These are phyloP conservation scores for Saxidomus purpurata DNA, from an alignment of 1,140 invertebrate species.

Conservation along the genomic window DNA sequence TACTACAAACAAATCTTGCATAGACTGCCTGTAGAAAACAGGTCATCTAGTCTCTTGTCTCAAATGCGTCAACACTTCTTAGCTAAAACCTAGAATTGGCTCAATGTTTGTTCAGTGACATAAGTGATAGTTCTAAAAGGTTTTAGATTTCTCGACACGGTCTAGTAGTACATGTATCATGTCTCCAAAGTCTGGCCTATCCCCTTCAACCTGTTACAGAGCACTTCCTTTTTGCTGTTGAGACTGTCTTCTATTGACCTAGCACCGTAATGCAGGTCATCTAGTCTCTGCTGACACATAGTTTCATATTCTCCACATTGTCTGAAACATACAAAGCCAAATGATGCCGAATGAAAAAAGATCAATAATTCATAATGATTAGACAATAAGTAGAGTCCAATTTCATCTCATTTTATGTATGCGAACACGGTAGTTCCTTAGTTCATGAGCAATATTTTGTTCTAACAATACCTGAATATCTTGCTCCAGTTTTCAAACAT, in stretches of 20 bases:
- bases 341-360: not conserved
- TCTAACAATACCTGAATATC: not conserved
- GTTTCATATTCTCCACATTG: slow-evolving; percentile 32
- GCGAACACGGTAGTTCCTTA: not conserved
- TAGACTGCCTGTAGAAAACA: too few species aligned
- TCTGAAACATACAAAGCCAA: not conserved
- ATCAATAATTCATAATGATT: too few species aligned
- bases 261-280: not conserved
- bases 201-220: slow-evolving; percentile 28
- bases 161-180: not conserved
- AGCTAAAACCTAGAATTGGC: too few species aligned
- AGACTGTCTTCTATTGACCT: slow-evolving; percentile 10
- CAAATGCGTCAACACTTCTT: too few species aligned
- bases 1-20: too few species aligned
- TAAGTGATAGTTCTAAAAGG: too few species aligned
- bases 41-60: too few species aligned
- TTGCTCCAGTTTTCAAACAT: slow-evolving; percentile 21
- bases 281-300: slow-evolving; percentile 25
- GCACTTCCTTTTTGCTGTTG: slow-evolving; percentile 13
- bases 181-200: slow-evolving; percentile 33
- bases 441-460: not conserved
- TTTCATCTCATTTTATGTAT: too few species aligned
- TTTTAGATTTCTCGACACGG: too few species aligned
- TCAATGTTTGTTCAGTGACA: too few species aligned
- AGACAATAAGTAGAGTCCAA: too few species aligned